phyloP scores from a whole-genome alignment of 2,113 vertebrate genomes.

The Antennarius striatus region DNA sequence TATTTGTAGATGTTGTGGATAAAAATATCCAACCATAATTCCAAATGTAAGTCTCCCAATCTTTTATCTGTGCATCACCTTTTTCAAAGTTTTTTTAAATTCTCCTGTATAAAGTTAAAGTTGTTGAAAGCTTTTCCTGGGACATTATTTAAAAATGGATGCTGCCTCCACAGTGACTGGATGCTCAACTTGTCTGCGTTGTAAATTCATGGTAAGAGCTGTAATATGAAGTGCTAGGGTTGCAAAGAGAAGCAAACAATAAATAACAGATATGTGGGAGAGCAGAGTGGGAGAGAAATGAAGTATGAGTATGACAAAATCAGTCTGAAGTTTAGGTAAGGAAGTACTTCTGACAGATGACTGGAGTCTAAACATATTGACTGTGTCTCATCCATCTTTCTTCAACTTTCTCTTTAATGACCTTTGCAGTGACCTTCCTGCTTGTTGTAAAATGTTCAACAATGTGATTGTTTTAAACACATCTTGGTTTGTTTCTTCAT shows the following conservation, averaged over 20 bases:
- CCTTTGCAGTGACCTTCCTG: slow-evolving; percentile 16
- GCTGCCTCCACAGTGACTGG: slow-evolving; percentile 16
- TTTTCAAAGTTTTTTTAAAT: too few species aligned
- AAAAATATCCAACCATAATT: too few species aligned
- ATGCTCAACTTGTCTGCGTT: slow-evolving; percentile 32
- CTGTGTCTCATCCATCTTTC: slow-evolving; percentile 8
- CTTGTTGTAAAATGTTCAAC: not conserved
- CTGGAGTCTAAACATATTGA: slow-evolving; percentile 41
- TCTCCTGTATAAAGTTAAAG: slow-evolving; percentile 21
- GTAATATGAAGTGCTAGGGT: slow-evolving; percentile 49
- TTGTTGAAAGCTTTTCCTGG: slow-evolving; percentile 37
- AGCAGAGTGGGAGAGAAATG: slow-evolving; percentile 20
- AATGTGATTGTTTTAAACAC: too few species aligned
- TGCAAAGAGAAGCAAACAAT: slow-evolving; percentile 26
- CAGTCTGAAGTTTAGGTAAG: slow-evolving; percentile 46
- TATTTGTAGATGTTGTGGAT: slow-evolving; percentile 13
- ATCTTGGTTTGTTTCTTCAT: too few species aligned
- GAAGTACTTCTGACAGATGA: slow-evolving; percentile 37
- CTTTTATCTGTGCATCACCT: too few species aligned
- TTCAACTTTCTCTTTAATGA: slow-evolving; percentile 20
- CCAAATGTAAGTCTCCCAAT: too few species aligned
- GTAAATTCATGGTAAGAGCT: slow-evolving; percentile 37
- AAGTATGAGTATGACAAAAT: slow-evolving; percentile 44
- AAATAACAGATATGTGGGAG: slow-evolving; percentile 44
- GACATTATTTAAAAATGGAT: slow-evolving; percentile 40